These are phyloP conservation scores for Haliclystus octoradiatus DNA, from an alignment of 30 jellyfish, hydroid and myxozoan genomes.

Conservation along the genomic window DNA sequence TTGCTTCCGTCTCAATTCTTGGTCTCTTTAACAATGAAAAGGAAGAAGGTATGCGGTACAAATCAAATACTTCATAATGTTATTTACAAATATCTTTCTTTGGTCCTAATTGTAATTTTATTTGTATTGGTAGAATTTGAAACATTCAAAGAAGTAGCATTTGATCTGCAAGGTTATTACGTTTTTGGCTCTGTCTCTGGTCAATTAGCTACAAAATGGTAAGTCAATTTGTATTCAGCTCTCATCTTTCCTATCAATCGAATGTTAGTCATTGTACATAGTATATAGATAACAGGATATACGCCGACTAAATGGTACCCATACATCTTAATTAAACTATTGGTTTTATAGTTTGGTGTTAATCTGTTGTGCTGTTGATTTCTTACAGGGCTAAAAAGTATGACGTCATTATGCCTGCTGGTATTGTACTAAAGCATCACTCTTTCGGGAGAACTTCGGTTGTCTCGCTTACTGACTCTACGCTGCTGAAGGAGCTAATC, in stretches of 20 bases:
- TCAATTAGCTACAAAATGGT: not conserved
- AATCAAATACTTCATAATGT: no score
- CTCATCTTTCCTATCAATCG: no score
- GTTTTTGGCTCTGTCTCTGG: not conserved
- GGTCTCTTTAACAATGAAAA: constrained; percentile 8
- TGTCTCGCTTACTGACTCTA: not conserved
- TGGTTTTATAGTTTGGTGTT: no score
- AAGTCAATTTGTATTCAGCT: not conserved
- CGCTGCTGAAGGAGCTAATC: not conserved
- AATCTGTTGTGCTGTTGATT: no score
- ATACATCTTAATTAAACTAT: no score
- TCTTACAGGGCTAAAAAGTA: not conserved
- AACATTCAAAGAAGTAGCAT: not conserved
- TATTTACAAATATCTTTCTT: no score
- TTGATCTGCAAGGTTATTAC: not conserved
- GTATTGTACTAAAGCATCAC: not conserved
- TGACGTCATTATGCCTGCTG: not conserved
- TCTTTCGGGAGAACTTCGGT: not conserved
- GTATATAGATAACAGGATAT: no score
- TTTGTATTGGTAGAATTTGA: not conserved
- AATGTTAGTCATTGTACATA: no score
- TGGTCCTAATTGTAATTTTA: no score
- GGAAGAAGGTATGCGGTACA: constrained; percentile 11
- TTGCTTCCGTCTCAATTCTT: constrained; percentile 6
- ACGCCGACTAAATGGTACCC: no score